phyloP scores from a whole-genome alignment of 2,888 invertebrate genomes.

The Drosophila paranaensis region DNA sequence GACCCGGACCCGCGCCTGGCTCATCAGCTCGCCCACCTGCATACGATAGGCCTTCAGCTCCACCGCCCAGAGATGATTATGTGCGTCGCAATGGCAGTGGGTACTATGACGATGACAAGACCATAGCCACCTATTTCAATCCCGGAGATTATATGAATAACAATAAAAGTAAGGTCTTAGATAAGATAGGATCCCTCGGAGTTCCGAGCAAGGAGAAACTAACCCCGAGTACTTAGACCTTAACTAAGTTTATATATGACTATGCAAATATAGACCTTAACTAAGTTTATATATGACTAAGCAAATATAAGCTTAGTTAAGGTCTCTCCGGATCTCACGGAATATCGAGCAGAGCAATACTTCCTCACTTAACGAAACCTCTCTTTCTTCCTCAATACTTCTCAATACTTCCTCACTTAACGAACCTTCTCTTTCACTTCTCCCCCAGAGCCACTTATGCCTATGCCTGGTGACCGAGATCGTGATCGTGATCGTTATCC shows the following conservation, averaged over 20 bases:
- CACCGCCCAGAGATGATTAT: conserved; percentile 59
- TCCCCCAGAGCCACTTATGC: conserved; percentile 66
- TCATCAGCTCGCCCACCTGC: conserved; percentile 61
- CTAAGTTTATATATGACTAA: too few relatives aligned
- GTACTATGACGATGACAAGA: conserved; percentile 81
- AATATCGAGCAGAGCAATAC: not conserved
- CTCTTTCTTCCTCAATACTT: not conserved
- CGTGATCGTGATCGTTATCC: conserved; percentile 57
- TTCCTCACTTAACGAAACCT: not conserved
- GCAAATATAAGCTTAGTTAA: too few relatives aligned
- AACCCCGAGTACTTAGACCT: not conserved
- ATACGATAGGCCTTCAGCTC: conserved; percentile 48
- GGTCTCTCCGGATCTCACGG: not conserved
- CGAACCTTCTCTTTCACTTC: not conserved
- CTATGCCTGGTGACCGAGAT: conserved; percentile 44
- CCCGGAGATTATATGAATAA: conserved; percentile 83
- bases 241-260: too few relatives aligned
- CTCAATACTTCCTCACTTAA: too few relatives aligned
- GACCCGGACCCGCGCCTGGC: conserved; percentile 30
- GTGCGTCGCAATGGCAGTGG: conserved; percentile 66
- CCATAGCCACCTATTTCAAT: conserved; percentile 84
- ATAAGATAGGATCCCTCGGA: not conserved
- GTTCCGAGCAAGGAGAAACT: not conserved
- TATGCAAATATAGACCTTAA: too few relatives aligned
- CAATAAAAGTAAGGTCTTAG: conserved; percentile 75